Evolutionary conservation across 2,888 invertebrate genomes (phyloP).

Genomic region (Dynastes tityus): DNA sequence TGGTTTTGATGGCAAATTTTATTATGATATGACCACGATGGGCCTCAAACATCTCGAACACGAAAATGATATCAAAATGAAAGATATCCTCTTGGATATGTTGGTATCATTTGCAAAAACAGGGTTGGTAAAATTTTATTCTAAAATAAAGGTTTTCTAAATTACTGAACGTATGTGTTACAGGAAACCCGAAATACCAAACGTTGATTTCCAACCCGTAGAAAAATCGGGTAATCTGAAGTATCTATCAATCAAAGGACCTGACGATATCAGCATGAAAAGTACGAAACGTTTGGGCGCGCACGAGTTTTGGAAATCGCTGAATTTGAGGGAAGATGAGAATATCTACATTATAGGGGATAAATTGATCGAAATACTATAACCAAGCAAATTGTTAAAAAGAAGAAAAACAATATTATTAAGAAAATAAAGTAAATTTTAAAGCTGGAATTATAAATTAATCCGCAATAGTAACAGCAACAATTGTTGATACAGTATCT

Average conservation of each 20-base stretch:
- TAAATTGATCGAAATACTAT: neutral
- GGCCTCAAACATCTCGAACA: neutral
- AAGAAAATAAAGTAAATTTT: no score
- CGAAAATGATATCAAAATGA: slow-evolving; percentile 42
- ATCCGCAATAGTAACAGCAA: no score
- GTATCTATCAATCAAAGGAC: slow-evolving; percentile 46
- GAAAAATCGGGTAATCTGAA: slow-evolving; percentile 42
- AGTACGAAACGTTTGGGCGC: slow-evolving; percentile 44
- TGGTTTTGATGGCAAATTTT: slow-evolving; percentile 39
- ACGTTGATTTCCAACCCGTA: slow-evolving; percentile 45
- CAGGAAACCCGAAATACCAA: slow-evolving; percentile 29
- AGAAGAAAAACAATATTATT: no score
- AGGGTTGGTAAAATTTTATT: slow-evolving; percentile 22
- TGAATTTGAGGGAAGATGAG: slow-evolving; percentile 48
- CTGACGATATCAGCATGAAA: slow-evolving; percentile 47
- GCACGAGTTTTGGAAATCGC: slow-evolving; percentile 48
- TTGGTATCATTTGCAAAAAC: slow-evolving; percentile 46
- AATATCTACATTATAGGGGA: slow-evolving; percentile 34
- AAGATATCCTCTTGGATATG: slow-evolving; percentile 43
- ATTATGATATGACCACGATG: slow-evolving; percentile 15
- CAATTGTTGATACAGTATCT: no score
- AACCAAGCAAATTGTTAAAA: neutral
- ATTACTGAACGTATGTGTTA: neutral
- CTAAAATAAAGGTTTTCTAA: neutral
- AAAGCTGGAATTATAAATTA: no score